Evolutionary conservation across 2,888 invertebrate species (phyloP).

Genomic region (Leptopterna dolabrata): DNA sequence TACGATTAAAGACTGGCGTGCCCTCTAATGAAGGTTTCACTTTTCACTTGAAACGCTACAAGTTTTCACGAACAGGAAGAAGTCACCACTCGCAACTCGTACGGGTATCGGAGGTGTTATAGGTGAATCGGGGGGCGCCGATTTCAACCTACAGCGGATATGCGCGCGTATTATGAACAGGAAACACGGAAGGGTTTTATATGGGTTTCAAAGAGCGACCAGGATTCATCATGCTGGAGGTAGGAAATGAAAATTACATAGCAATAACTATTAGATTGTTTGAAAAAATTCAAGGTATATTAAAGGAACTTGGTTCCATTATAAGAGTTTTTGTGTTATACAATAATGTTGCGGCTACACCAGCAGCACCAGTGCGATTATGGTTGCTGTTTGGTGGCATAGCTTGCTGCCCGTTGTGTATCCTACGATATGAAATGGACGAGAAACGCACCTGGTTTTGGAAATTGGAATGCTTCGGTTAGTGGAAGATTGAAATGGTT

Average conservation of each 20-base stretch:
- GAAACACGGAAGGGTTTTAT: slow-evolving; percentile 11
- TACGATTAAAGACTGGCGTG: not conserved
- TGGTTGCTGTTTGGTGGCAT: too few relatives aligned
- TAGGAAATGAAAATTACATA: not conserved
- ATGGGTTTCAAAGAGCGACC: slow-evolving; percentile 44
- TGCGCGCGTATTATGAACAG: slow-evolving; percentile 45
- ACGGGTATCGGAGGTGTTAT: not conserved
- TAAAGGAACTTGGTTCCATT: too few relatives aligned
- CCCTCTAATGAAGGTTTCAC: not conserved
- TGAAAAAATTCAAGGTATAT: too few relatives aligned
- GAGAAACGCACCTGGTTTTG: too few relatives aligned
- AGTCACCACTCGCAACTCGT: not conserved
- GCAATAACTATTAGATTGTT: too few relatives aligned
- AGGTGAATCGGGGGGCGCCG: not conserved
- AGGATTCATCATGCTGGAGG: slow-evolving; percentile 44
- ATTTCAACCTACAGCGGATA: not conserved
- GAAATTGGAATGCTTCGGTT: too few relatives aligned
- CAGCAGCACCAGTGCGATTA: too few relatives aligned
- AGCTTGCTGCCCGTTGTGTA: too few relatives aligned
- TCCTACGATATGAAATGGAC: too few relatives aligned
- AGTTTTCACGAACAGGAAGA: not conserved
- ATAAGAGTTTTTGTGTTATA: too few relatives aligned
- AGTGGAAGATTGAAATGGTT: too few relatives aligned
- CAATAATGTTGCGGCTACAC: too few relatives aligned
- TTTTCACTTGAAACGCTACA: not conserved